Base-by-base conservation (phyloP, 2,797 vertebrate species). In the Gadopsis bispinosus region DNA sequence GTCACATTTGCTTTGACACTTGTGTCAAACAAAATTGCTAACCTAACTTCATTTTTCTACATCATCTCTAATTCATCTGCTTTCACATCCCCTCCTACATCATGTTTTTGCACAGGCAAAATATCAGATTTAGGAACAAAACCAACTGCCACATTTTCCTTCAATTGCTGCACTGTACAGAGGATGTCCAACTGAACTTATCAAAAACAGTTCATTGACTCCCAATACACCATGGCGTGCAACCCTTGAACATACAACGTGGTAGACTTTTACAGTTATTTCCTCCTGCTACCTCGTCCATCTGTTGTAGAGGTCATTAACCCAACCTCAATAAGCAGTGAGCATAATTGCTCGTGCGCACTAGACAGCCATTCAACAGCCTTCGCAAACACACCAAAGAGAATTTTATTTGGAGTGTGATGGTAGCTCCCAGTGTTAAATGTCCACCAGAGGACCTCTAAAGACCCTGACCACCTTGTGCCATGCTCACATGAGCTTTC, bases 281-380 rank as follows among this genome's bases (percentile, higher is more conserved):
- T 74, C 47, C 41, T 74, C 20, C 61, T 59, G 50, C 26, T 55
- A 54, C 11, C 50, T 50, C 19, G 31, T 59, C 73, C 81, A 76
- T 85, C 79, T 89, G 77, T 66, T 79, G 64, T 48, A 61, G 69
- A 75, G 67, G 78, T 80, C 79, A 87, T 75, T 80, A 69, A 71
- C 66, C 50, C 79, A 68, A 80, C 43, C 29, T 83, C 59, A 19
- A 59, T 83, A 22, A 71, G 66, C 47, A 33, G 26, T 0, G 4
- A 77, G 33, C 9, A 55, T 31, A 83, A 87, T 87, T 89, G 75
- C 79, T 66, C 5, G 13, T 63, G 35, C 2, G 12, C 41, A 84
- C 14, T 31, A 19, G 20, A 48, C 69, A 56, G 68, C 64, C 33
- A 82, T 76, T 86, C 73, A 84, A 64, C 71, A 83, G 39, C 63